phyloP scores from a whole-genome alignment of 2,113 vertebrate species.

The Antechinus stuartii region DNA sequence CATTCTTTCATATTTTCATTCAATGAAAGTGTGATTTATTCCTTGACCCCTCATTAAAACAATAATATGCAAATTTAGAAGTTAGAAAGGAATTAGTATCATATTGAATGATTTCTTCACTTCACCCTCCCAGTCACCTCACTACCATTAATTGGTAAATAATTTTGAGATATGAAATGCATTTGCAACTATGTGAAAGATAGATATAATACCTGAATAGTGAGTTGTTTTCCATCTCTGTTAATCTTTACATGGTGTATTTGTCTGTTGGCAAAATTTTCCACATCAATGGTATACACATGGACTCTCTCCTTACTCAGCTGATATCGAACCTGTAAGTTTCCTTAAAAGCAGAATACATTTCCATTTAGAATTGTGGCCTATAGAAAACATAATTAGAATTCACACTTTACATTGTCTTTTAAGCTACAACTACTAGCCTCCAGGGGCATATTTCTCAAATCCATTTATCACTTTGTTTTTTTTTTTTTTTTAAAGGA shows the following conservation, averaged over 20 bases:
- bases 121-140: not conserved
- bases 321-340: constrained; percentile 94
- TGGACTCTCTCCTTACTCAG: constrained; percentile 89
- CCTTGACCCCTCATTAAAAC: not conserved
- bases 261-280: constrained; percentile 91
- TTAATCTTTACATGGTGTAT: constrained; percentile 92
- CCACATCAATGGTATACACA: constrained; percentile 88
- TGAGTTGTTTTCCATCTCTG: constrained; percentile 90
- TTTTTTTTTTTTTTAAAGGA: not conserved
- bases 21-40: not conserved
- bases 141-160: not conserved
- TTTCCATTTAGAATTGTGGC: constrained; percentile 42
- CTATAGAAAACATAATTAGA: not conserved
- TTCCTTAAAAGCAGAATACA: constrained; percentile 88
- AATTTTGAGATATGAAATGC: not conserved
- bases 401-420: not conserved
- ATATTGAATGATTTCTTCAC: not conserved
- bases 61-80: not conserved
- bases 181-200: not conserved
- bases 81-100: not conserved
- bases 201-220: constrained; percentile 89
- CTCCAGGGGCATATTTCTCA: not conserved
- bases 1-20: not conserved
- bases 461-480: not conserved
- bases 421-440: not conserved